Percentiles rank a stretch among this genome's conserved stretches.
These are phyloP conservation scores for Eurystomus gularis DNA, from an alignment of 2,113 vertebrate species.

Conservation along the genomic window DNA sequence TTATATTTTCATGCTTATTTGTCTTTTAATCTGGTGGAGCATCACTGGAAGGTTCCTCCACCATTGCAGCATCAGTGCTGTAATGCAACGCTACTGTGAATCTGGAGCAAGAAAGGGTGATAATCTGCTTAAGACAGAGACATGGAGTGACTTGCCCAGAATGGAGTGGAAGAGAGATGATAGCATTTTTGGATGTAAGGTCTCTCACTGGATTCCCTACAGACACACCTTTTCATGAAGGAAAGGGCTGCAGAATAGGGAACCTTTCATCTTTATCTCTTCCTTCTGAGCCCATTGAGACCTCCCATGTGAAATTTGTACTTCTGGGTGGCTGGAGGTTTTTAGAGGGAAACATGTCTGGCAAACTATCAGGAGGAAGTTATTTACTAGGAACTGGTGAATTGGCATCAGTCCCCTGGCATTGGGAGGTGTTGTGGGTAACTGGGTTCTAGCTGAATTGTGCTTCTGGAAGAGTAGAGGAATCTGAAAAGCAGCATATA, in stretches of 20 bases:
- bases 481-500: not conserved
- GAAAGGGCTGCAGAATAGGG: not conserved
- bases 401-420: not conserved
- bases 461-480: not conserved
- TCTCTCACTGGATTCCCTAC: not conserved
- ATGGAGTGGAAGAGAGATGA: not conserved
- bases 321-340: not conserved
- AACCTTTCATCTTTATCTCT: constrained; percentile 38
- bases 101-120: not conserved
- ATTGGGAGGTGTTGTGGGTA: not conserved
- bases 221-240: not conserved
- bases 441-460: not conserved
- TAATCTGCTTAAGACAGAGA: not conserved
- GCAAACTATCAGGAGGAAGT: constrained; percentile 8
- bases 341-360: not conserved
- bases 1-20: not conserved
- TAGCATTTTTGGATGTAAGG: not conserved
- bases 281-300: not conserved
- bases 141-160: not conserved
- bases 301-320: not conserved
- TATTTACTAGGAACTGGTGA: not conserved
- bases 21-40: not conserved
- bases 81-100: not conserved
- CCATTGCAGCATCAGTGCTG: not conserved
- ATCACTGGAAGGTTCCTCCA: not conserved